Base-by-base conservation (phyloP, 2,113 vertebrate species). In the Nyctibius bracteatus region DNA sequence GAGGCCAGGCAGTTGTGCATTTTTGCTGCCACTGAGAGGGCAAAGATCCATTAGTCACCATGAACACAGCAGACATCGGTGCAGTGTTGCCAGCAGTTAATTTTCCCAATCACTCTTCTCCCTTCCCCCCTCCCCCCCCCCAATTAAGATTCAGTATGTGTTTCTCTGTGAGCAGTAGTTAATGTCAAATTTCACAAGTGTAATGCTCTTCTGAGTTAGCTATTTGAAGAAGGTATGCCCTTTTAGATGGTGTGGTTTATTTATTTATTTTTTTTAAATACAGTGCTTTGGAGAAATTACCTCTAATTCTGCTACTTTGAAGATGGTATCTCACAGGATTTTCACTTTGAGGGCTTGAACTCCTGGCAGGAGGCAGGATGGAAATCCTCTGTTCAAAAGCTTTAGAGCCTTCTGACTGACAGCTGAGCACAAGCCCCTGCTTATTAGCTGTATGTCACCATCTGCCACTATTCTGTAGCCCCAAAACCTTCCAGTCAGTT, bases 371-470 rank as follows among this genome's bases (percentile, higher is more conserved):
- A 97, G 95, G 95, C 86, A 97, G 78, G 83, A 92, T 94, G 73
- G 95, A 96, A 96, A 96, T 96, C 88, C 95, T 94, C 92, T 82
- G 92, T 95, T 96, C 94, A 95, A 97, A 96, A 96, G 95, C 88
- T 96, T 96, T 91, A 78, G 44, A 70, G 83, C 91, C 62, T 96
- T 94, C 86, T 92, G 91, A 96, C 52, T 94, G 94, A 96, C 88
- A 96, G 96, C 92, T 95, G 88, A 96, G 96, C 95, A 87, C 94
- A 96, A 94, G 86, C 91, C 88, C 86, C 83, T 91, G 86, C 91
- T 95, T 95, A 97, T 94, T 95, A 97, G 91, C 84, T 94, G 70
- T 75, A 54, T 95, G 88, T 94, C 94, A 96, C 96, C 96, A 96
- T 97, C 95, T 97, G 94, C 92, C 95, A 91, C 94, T 89, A 44